phyloP scores from a whole-genome alignment of 30 jellyfish, hydroid and myxozoan genomes.

The Nemopilema nomurai region DNA sequence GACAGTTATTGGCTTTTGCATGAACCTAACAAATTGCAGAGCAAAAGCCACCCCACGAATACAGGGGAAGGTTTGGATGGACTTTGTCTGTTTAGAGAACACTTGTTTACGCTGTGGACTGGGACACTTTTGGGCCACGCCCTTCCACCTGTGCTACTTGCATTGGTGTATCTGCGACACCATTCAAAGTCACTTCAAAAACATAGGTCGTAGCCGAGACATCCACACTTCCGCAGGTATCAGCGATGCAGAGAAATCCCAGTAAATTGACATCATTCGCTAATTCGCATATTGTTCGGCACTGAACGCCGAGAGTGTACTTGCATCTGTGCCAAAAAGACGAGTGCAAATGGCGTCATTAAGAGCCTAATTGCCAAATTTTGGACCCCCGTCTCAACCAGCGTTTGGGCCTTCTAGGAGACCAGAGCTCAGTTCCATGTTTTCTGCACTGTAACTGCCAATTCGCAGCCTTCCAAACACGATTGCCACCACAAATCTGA shows the following conservation, averaged over 20 bases:
- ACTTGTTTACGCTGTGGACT: background rate
- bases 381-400: constrained; percentile 17
- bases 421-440: background rate
- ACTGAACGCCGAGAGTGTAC: background rate
- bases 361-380: background rate
- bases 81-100: background rate
- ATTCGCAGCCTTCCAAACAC: no score
- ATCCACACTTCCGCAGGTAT: background rate
- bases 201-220: background rate
- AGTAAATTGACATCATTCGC: background rate
- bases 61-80: background rate
- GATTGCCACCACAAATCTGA: background rate
- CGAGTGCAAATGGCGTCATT: constrained; percentile 24
- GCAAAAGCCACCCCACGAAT: no score
- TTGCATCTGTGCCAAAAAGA: constrained; percentile 20
- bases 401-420: background rate
- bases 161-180: background rate
- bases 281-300: constrained; percentile 11
- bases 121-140: background rate
- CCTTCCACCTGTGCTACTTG: background rate
- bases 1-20: no score
- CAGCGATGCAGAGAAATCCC: background rate
- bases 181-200: background rate
- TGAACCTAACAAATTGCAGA: no score
- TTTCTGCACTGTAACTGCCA: background rate